phyloP scores from a whole-genome alignment of 2,113 vertebrate genomes.

The Scatophagus argus region DNA sequence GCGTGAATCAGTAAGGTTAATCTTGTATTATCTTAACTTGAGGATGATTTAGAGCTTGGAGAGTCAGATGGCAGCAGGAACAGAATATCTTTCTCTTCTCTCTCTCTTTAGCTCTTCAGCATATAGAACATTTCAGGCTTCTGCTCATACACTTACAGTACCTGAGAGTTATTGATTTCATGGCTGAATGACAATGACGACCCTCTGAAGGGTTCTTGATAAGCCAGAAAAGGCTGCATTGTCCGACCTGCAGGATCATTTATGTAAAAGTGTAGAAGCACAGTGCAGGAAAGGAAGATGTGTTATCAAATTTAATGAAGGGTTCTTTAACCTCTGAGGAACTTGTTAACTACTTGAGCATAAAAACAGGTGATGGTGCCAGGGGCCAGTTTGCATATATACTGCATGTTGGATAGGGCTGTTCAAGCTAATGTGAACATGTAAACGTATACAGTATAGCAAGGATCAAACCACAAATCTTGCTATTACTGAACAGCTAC shows the following conservation, averaged over 20 bases:
- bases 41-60: slow-evolving; percentile 16
- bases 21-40: slow-evolving; percentile 20
- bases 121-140: background rate
- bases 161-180: slow-evolving; percentile 6
- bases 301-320: slow-evolving; percentile 42
- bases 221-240: background rate
- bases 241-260: slow-evolving; percentile 17
- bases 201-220: slow-evolving; percentile 44
- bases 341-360: slow-evolving; percentile 49
- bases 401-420: slow-evolving; percentile 12
- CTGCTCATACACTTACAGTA: background rate
- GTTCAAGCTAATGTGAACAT: slow-evolving; percentile 2
- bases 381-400: slow-evolving; percentile 15
- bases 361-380: slow-evolving; percentile 38
- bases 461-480: background rate
- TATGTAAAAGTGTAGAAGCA: background rate
- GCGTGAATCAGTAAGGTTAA: slow-evolving; percentile 27
- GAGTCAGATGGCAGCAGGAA: slow-evolving; percentile 1
- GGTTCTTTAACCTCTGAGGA: slow-evolving; percentile 37
- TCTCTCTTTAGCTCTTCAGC: no score
- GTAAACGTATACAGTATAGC: background rate
- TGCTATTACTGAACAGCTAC: background rate
- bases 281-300: slow-evolving; percentile 6
- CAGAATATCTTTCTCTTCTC: background rate
- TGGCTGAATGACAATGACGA: slow-evolving; percentile 22